These are phyloP conservation scores for Eulithis testata DNA, from an alignment of 2,888 invertebrate species.

Conservation along the genomic window DNA sequence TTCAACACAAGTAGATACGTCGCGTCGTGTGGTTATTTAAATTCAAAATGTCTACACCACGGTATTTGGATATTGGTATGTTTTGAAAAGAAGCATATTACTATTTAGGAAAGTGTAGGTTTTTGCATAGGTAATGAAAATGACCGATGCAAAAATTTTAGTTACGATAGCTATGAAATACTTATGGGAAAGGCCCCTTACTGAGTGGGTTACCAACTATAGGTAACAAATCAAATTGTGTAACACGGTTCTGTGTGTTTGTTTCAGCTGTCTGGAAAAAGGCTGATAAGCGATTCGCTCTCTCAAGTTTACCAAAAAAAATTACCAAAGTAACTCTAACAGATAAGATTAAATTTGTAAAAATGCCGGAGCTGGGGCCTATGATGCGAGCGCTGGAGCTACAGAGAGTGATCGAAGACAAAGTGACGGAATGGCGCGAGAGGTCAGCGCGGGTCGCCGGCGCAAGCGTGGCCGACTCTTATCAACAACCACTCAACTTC, in stretches of 20 bases:
- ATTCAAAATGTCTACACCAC: constrained; percentile 18
- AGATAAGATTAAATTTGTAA: constrained; percentile 45
- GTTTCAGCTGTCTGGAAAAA: constrained; percentile 41
- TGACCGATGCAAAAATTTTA: too few relatives aligned
- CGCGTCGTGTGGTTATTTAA: constrained; percentile 4
- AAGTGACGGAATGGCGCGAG: constrained; percentile 81
- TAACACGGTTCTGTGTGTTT: constrained; percentile 35
- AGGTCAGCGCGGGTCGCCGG: constrained; percentile 80
- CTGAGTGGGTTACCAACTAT: constrained; percentile 10
- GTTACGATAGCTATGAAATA: too few relatives aligned
- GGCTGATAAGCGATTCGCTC: constrained; percentile 35
- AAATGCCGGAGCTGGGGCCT: constrained; percentile 79
- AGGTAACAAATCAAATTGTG: constrained; percentile 38
- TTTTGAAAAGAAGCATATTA: constrained; percentile 2
- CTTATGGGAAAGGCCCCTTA: constrained; percentile 14
- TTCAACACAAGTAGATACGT: constrained; percentile 1
- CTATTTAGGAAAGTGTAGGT: too few relatives aligned
- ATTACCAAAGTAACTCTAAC: constrained; percentile 35
- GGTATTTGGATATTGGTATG: constrained; percentile 28
- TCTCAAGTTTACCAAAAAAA: constrained; percentile 31
- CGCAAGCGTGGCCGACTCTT: constrained; percentile 77
- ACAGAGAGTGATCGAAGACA: constrained; percentile 80
- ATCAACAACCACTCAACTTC: constrained; percentile 81
- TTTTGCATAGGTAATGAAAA: too few relatives aligned
- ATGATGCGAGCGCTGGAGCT: constrained; percentile 81